Conservation (phyloP, 2,888 invertebrate species). For the Cataglyphis cursor region DNA sequence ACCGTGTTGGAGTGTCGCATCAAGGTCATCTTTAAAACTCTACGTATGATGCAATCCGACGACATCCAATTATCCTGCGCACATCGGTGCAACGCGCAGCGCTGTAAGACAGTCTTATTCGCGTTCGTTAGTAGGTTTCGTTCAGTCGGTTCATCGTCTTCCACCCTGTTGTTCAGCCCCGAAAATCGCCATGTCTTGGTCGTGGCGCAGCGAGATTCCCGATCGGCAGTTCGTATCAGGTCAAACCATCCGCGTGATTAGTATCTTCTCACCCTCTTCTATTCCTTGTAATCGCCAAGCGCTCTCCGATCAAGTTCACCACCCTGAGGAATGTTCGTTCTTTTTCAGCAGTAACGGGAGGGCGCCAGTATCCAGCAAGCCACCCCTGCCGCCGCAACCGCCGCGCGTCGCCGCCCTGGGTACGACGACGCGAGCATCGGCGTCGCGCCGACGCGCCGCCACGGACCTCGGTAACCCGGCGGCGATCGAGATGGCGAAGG, state of each 20-base stretch:
- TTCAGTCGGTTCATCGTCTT: background rate
- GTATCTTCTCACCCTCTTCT: background rate
- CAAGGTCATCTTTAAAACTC: conserved; percentile 20
- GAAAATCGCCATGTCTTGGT: conserved; percentile 17
- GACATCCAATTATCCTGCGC: conserved; percentile 43
- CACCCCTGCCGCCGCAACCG: conserved; percentile 84
- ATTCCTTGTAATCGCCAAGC: background rate
- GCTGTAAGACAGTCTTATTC: background rate
- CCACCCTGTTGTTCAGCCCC: no score
- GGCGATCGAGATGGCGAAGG: conserved; percentile 86
- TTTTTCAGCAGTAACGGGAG: conserved; percentile 82
- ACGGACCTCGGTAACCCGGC: conserved; percentile 86
- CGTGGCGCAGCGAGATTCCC: conserved; percentile 13
- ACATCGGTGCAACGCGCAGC: background rate
- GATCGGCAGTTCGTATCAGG: conserved; percentile 8
- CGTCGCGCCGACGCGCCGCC: conserved; percentile 87
- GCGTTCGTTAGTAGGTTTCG: background rate
- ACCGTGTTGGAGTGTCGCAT: background rate
- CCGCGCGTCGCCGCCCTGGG: conserved; percentile 81
- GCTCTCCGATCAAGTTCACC: background rate
- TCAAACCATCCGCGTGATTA: background rate
- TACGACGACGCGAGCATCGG: conserved; percentile 84
- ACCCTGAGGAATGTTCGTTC: conserved; percentile 8
- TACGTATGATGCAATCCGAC: background rate
- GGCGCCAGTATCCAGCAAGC: conserved; percentile 85